A percentile compares a stretch with the other conserved stretches of the same genome.
Conservation (phyloP, 2,888 invertebrate species). For the Nezara viridula region DNA sequence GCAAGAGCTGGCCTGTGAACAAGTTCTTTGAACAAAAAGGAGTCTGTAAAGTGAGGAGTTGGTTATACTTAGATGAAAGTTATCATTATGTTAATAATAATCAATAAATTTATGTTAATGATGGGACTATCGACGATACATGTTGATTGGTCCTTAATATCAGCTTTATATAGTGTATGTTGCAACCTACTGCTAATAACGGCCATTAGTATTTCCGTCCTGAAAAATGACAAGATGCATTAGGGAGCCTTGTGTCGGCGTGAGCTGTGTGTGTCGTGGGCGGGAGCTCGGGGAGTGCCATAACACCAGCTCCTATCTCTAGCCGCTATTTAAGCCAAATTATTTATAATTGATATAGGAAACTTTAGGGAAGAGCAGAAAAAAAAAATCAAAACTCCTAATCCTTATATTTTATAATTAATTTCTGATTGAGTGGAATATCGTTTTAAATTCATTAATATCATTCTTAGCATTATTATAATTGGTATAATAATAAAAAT, state of each 20-base stretch:
- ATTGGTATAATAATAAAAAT: too few relatives aligned
- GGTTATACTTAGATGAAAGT: background rate
- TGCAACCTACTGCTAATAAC: background rate
- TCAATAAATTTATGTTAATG: constrained; percentile 4
- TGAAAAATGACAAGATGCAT: constrained; percentile 11
- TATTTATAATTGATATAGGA: background rate
- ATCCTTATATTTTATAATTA: background rate
- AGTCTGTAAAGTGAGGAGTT: too few relatives aligned
- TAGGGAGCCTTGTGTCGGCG: background rate
- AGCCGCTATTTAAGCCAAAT: background rate
- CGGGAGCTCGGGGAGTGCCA: background rate
- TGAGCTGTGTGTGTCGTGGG: background rate
- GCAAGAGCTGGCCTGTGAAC: background rate
- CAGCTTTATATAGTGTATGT: background rate
- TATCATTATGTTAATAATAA: constrained; percentile 9
- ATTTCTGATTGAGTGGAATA: background rate
- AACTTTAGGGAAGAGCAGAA: background rate
- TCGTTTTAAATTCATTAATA: background rate
- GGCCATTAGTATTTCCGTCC: constrained; percentile 5
- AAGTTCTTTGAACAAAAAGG: too few relatives aligned
- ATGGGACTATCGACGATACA: background rate
- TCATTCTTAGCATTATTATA: background rate
- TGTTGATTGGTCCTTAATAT: background rate
- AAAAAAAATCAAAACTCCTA: background rate
- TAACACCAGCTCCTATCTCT: background rate